These are phyloP conservation scores for Lasiurus cinereus DNA, from an alignment of 2,113 vertebrate genomes.

Conservation along the genomic window DNA sequence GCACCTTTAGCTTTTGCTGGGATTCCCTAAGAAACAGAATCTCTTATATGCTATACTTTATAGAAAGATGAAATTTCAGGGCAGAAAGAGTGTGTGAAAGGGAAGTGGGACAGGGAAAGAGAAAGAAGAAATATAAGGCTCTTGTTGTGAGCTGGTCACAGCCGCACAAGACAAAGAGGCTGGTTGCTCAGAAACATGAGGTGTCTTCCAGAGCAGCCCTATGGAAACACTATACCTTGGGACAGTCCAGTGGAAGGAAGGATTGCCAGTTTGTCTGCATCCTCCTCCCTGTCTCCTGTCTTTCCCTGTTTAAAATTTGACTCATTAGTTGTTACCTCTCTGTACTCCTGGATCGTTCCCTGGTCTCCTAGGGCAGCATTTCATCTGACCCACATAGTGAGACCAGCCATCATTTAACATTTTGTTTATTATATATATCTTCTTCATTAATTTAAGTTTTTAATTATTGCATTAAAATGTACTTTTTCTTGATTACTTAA, in stretches of 20 bases:
- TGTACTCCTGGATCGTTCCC: neutral
- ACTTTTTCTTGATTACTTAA: neutral
- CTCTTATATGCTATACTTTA: neutral
- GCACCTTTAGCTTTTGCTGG: neutral
- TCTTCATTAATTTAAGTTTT: constrained; percentile 16
- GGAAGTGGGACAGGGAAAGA: neutral
- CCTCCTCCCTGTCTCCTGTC: neutral
- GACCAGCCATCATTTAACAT: neutral
- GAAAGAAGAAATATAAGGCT: neutral
- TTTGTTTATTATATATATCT: neutral
- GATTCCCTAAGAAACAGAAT: neutral
- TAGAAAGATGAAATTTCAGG: neutral
- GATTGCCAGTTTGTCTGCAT: neutral
- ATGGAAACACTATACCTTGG: neutral
- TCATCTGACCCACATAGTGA: neutral
- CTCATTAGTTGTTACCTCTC: neutral
- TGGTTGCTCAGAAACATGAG: neutral
- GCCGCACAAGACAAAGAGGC: neutral
- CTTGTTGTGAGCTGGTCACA: neutral
- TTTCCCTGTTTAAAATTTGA: neutral
- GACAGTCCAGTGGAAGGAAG: neutral
- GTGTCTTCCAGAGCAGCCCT: neutral
- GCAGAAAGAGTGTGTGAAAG: neutral
- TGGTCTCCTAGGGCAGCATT: accelerated
- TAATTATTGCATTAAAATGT: neutral